Base-by-base conservation (phyloP, 2,797 vertebrate species). In the Megaceryle alcyon region DNA sequence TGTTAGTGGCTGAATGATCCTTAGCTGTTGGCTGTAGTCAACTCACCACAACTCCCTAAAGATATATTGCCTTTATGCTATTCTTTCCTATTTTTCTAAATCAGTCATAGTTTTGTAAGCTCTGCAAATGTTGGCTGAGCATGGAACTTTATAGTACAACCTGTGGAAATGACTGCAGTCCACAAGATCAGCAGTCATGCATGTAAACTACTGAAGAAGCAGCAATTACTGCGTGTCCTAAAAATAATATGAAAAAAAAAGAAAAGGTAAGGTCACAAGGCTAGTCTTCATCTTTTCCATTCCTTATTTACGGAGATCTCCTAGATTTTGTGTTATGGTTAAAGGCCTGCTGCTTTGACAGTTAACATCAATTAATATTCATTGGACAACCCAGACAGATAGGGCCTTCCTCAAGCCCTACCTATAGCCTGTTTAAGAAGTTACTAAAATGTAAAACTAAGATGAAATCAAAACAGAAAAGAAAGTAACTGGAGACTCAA, bases 1-100 rank as follows among this genome's bases (percentile, higher is more conserved):
- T 4, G 7, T 11, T 12, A 61, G 41, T 1, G 0, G 16, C 23
- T 31, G 14, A 31, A 33, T 0, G 4, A 35, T 14, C 7, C 33
- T 66, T 48, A 54, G 14, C 35, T 72, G 41, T 53, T 56, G 16
- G 16, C 14, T 61, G 48, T 14, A 14, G 19, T 49, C 26, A 78
- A 14, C 12, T 25, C 53, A 33, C 8, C 23, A 29, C 46, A 64
- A 18, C 11, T 10, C 25, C 12, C 9, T 26, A 60, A 43, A 65
- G 43, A 56, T 10, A 35, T 23, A 46, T 31, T 33, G 21, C 4
- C 14, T 11, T 65, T 60, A 25, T n/a, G 15, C 12, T 22, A 39
- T 51, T 60, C 15, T 59, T 80, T 41, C 31, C 1, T 41, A 6
- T 70, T 60, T 64, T 60, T 54, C 26, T 33, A 63, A 51, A 57